Percentiles rank a stretch among this genome's conserved stretches.
These are phyloP conservation scores for Nymphalis io DNA, from an alignment of 1,140 invertebrate genomes.

Conservation along the genomic window DNA sequence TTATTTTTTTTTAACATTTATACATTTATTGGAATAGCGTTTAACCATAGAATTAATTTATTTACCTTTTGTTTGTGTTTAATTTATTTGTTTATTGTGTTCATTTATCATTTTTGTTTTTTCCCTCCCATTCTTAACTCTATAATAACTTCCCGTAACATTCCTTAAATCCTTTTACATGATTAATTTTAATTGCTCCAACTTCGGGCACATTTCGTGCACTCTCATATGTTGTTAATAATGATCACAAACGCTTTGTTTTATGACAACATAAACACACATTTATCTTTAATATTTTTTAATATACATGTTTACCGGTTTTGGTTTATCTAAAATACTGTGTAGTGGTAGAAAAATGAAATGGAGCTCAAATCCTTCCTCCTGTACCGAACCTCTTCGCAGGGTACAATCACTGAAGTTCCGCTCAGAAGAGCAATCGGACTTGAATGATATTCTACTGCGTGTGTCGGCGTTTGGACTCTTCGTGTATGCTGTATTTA, in stretches of 20 bases:
- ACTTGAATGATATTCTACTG: slow-evolving; percentile 93
- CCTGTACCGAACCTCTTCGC: slow-evolving; percentile 79
- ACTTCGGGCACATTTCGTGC: slow-evolving; percentile 20
- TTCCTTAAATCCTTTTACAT: slow-evolving; percentile 12
- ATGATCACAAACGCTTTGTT: background rate
- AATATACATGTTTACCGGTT: slow-evolving; percentile 57
- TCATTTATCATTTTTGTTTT: slow-evolving; percentile 28
- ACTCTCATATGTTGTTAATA: slow-evolving; percentile 6
- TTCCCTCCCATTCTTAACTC: slow-evolving; percentile 34
- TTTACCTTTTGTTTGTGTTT: slow-evolving; percentile 18
- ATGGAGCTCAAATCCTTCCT: slow-evolving; percentile 77
- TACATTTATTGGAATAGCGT: slow-evolving; percentile 15
- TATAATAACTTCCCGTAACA: slow-evolving; percentile 17
- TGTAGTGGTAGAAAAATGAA: slow-evolving; percentile 76
- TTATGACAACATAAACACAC: background rate
- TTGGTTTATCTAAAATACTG: slow-evolving; percentile 58
- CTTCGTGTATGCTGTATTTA: slow-evolving; percentile 95
- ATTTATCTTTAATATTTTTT: slow-evolving; percentile 17
- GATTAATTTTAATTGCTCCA: slow-evolving; percentile 18
- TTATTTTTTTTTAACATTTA: background rate
- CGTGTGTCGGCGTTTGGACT: slow-evolving; percentile 95
- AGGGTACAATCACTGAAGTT: slow-evolving; percentile 94
- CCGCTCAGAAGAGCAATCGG: slow-evolving; percentile 92
- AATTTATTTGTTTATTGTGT: slow-evolving; percentile 32
- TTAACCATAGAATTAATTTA: background rate